Conservation (phyloP, 2,888 invertebrate genomes). For the Serrognathus titanus region DNA sequence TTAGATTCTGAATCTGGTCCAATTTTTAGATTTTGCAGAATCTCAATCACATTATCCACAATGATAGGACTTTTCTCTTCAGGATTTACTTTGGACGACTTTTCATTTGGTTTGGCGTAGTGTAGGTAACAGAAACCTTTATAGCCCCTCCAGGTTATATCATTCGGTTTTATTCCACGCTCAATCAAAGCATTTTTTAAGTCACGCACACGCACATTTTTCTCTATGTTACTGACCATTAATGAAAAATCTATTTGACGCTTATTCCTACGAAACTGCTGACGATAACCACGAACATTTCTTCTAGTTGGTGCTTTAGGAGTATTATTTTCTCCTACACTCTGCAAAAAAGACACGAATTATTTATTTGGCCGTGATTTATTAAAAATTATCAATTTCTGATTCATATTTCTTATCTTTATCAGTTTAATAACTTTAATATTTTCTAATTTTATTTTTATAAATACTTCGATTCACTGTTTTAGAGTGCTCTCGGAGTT, state of each 20-base stretch:
- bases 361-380: too few species aligned
- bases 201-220: constrained; percentile 68
- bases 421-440: too few species aligned
- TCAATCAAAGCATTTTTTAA: constrained; percentile 69
- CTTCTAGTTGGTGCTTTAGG: constrained; percentile 4
- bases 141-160: constrained; percentile 64
- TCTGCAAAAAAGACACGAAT: constrained; percentile 7
- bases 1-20: constrained; percentile 40
- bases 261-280: constrained; percentile 25
- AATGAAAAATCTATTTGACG: constrained; percentile 45
- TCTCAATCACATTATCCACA: constrained; percentile 52
- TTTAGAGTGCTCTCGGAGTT: too few species aligned
- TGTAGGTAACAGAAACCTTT: constrained; percentile 59
- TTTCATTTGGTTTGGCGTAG: constrained; percentile 62
- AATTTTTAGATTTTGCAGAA: constrained; percentile 50
- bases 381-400: too few species aligned
- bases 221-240: constrained; percentile 69
- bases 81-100: constrained; percentile 13
- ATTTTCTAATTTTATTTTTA: too few species aligned
- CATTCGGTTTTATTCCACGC: constrained; percentile 71
- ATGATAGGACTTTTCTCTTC: constrained; percentile 38
- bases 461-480: too few species aligned
- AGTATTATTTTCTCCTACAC: constrained; percentile 15
- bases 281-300: constrained; percentile 10
- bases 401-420: too few species aligned